phyloP scores from a whole-genome alignment of 2,888 invertebrate species.

The Pterostichus niger region DNA sequence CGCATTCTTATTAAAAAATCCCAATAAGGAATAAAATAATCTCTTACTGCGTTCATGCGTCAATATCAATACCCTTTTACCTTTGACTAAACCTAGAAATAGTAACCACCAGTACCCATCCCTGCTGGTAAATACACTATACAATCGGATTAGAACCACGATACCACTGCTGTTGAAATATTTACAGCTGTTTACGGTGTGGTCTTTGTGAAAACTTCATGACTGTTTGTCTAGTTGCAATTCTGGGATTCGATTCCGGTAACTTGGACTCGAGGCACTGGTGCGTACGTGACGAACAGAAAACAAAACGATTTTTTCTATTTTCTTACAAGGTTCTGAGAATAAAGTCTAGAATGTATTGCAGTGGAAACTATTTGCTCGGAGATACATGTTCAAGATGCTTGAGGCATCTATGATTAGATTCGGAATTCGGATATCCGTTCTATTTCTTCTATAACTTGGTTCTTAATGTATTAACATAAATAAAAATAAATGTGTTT shows the following conservation, averaged over 20 bases:
- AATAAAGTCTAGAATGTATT: conserved; percentile 33
- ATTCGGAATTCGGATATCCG: too few species aligned
- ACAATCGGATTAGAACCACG: conserved; percentile 33
- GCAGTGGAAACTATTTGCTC: conserved; percentile 29
- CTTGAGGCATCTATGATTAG: background rate
- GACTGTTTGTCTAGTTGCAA: conserved; percentile 19
- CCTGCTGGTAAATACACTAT: background rate
- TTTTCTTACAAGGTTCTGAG: background rate
- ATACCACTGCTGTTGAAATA: conserved; percentile 15
- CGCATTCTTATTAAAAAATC: too few species aligned
- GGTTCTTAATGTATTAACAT: too few species aligned
- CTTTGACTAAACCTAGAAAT: background rate
- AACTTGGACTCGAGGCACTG: background rate
- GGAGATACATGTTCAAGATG: background rate
- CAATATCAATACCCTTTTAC: too few species aligned
- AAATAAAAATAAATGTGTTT: too few species aligned
- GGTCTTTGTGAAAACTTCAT: conserved; percentile 22
- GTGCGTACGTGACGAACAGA: background rate
- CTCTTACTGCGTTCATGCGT: too few species aligned
- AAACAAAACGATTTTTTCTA: conserved; percentile 1
- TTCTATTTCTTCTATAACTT: too few species aligned
- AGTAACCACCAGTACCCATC: conserved; percentile 10
- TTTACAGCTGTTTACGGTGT: conserved; percentile 15
- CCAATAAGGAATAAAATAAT: too few species aligned
- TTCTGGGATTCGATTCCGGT: conserved; percentile 7